phyloP scores from a whole-genome alignment of 2,888 invertebrate genomes.

The Hecatera dysodea region DNA sequence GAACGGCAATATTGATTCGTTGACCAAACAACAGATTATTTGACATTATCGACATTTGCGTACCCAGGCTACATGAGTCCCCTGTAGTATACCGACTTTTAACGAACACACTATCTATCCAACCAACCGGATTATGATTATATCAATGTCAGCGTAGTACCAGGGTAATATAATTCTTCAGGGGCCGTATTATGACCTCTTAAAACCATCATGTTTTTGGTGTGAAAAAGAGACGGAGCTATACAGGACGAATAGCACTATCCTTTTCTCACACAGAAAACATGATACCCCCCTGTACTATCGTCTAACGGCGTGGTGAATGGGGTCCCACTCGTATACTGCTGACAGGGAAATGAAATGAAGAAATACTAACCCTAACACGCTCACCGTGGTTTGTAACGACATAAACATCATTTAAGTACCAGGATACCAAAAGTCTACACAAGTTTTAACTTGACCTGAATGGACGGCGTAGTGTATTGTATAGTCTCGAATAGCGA shows the following conservation, averaged over 20 bases:
- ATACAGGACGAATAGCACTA: too few relatives aligned
- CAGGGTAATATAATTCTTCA: constrained; percentile 2
- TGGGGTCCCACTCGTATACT: too few relatives aligned
- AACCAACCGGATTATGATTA: not conserved
- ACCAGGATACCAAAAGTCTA: too few relatives aligned
- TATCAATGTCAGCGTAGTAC: not conserved
- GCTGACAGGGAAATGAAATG: not conserved
- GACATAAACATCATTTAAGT: not conserved
- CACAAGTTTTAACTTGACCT: too few relatives aligned
- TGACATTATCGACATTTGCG: not conserved
- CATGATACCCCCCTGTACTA: too few relatives aligned
- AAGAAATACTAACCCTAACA: not conserved
- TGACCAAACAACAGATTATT: too few relatives aligned
- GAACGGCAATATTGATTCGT: too few relatives aligned
- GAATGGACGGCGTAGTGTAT: too few relatives aligned
- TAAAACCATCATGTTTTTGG: too few relatives aligned
- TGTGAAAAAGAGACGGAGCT: too few relatives aligned
- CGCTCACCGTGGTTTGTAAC: not conserved
- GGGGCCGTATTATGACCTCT: not conserved
- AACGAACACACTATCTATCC: not conserved
- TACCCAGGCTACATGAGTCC: constrained; percentile 21
- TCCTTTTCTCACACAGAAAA: too few relatives aligned
- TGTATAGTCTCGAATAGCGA: too few relatives aligned
- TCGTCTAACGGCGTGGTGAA: not conserved
- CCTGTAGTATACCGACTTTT: not conserved